phyloP scores from a whole-genome alignment of 2,888 invertebrate genomes.

The Autographa gamma region DNA sequence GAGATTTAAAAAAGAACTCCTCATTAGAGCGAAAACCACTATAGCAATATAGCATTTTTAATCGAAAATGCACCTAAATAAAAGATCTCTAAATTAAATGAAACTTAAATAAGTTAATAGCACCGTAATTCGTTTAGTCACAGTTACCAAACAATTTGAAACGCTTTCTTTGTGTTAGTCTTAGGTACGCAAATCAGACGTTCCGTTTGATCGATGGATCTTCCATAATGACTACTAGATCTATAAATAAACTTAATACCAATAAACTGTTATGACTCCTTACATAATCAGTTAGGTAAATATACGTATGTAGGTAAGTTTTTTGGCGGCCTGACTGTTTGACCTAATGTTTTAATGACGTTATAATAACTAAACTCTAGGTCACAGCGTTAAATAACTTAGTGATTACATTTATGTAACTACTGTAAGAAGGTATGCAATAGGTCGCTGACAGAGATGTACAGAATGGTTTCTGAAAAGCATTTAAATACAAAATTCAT shows the following conservation, averaged over 20 bases:
- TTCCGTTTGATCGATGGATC: not conserved
- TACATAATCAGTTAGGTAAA: not conserved
- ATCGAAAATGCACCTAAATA: too few relatives aligned
- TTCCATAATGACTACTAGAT: not conserved
- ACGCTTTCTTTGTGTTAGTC: constrained; percentile 36
- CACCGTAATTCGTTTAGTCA: not conserved
- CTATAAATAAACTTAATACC: not conserved
- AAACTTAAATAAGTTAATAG: not conserved
- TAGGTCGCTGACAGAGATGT: not conserved
- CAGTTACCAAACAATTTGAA: constrained; percentile 24
- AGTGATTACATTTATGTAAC: not conserved
- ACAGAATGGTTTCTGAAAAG: too few relatives aligned
- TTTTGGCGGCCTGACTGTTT: constrained; percentile 1
- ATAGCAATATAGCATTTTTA: too few relatives aligned
- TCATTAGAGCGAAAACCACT: too few relatives aligned
- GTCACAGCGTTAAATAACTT: not conserved
- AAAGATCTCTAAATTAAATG: not conserved
- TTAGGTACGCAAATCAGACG: constrained; percentile 8
- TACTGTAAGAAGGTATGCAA: not conserved
- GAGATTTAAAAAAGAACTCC: too few relatives aligned
- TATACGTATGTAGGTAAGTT: not conserved
- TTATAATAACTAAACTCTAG: constrained; percentile 25
- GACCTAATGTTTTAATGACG: constrained; percentile 14
- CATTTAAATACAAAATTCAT: too few relatives aligned
- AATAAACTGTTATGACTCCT: not conserved